Conservation (phyloP, 2,113 vertebrate species). For the Micronisus gabar region DNA sequence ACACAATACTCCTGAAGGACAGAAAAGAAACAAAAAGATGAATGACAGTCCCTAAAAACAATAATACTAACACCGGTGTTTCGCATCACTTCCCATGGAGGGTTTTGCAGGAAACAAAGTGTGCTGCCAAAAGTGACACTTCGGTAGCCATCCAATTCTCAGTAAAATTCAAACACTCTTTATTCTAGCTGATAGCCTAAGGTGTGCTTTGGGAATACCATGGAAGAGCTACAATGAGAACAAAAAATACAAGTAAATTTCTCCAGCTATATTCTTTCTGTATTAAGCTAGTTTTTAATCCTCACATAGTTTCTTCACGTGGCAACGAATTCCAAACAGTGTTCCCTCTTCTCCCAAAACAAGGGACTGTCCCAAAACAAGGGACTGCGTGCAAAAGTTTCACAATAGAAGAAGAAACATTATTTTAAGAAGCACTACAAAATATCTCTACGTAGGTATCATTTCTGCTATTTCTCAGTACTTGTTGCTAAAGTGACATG, state of each 20-base stretch:
- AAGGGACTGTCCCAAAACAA: too few relatives aligned
- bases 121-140: not conserved
- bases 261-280: not conserved
- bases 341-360: not conserved
- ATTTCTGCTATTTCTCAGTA: not conserved
- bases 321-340: not conserved
- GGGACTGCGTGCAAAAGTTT: rapidly evolving
- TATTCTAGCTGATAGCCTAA: not conserved
- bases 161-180: not conserved
- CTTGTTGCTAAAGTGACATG: not conserved
- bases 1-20: not conserved
- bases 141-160: not conserved
- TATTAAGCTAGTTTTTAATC: not conserved
- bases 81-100: not conserved
- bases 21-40: not conserved
- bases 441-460: not conserved
- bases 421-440: not conserved
- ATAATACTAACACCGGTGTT: not conserved
- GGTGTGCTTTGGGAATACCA: not conserved
- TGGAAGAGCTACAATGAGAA: not conserved
- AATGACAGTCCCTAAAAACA: not conserved
- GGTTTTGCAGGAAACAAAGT: not conserved
- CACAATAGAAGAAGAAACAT: not conserved
- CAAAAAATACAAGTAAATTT: not conserved
- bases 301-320: not conserved